These are phyloP conservation scores for Platycercus adscitus DNA, from an alignment of 2,113 vertebrate species.

Conservation along the genomic window DNA sequence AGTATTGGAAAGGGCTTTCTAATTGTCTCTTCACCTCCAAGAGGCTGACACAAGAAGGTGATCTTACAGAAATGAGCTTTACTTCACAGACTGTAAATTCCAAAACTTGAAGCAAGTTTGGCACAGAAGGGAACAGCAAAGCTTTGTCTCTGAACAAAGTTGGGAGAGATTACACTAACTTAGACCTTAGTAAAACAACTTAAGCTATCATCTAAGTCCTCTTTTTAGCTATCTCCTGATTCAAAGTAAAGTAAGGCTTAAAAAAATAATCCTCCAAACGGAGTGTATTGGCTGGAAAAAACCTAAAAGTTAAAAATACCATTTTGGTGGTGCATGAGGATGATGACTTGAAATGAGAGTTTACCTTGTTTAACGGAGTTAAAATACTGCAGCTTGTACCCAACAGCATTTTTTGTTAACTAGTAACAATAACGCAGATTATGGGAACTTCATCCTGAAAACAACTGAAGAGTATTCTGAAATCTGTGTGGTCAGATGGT, in stretches of 20 bases:
- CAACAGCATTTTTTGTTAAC: background rate
- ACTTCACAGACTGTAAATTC: constrained; percentile 12
- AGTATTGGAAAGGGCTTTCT: constrained; percentile 62
- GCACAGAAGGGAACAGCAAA: constrained; percentile 35
- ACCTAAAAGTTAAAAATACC: constrained; percentile 42
- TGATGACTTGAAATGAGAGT: background rate
- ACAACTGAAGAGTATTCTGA: constrained; percentile 24
- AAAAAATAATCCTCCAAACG: constrained; percentile 45
- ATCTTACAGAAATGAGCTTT: background rate
- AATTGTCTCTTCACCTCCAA: constrained; percentile 32
- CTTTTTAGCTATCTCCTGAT: constrained; percentile 30
- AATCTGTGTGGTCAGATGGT: constrained; percentile 42
- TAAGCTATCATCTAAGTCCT: constrained; percentile 31
- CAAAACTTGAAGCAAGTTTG: constrained; percentile 38
- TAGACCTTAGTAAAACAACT: constrained; percentile 51
- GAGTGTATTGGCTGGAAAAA: constrained; percentile 42
- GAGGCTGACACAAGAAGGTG: background rate
- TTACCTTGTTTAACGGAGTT: constrained; percentile 29
- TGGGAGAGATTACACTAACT: constrained; percentile 31
- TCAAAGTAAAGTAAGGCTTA: constrained; percentile 49
- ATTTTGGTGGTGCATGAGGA: constrained; percentile 10
- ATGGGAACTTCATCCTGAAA: constrained; percentile 32
- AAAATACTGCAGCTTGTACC: constrained; percentile 30
- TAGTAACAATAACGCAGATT: constrained; percentile 27
- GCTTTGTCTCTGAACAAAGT: constrained; percentile 28